Conservation (phyloP, 2,888 invertebrate genomes). For the Aromia moschata region DNA sequence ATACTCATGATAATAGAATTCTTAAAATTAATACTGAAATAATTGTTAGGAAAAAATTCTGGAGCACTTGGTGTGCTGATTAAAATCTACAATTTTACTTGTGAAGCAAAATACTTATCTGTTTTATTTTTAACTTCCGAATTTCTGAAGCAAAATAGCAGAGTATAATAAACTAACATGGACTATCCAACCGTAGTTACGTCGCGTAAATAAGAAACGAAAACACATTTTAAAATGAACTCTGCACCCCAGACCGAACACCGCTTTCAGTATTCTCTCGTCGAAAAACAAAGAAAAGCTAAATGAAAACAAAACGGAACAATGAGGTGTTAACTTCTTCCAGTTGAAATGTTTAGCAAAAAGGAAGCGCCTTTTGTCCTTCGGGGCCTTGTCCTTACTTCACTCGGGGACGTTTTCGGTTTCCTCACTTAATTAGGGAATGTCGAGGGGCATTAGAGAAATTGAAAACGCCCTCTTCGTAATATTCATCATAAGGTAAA, state of each 20-base stretch:
- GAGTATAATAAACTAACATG: too few species aligned
- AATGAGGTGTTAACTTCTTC: constrained; percentile 58
- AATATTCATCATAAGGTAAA: constrained; percentile 18
- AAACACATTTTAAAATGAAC: constrained; percentile 24
- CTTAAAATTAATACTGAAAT: too few species aligned
- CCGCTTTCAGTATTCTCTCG: constrained; percentile 29
- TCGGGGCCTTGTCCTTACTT: constrained; percentile 27
- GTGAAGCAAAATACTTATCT: too few species aligned
- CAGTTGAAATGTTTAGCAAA: constrained; percentile 55
- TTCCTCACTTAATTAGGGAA: constrained; percentile 40
- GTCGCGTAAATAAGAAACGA: not conserved
- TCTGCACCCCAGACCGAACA: not conserved
- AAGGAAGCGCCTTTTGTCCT: constrained; percentile 46
- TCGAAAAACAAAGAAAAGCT: constrained; percentile 40
- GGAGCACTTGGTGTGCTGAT: too few species aligned
- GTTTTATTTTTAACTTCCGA: too few species aligned
- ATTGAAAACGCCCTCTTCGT: constrained; percentile 32
- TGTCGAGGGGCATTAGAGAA: constrained; percentile 34
- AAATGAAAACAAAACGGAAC: constrained; percentile 46
- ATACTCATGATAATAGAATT: too few species aligned
- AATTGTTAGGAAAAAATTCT: too few species aligned
- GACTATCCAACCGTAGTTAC: too few species aligned
- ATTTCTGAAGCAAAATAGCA: too few species aligned
- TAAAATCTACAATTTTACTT: too few species aligned
- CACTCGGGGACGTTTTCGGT: constrained; percentile 30